Percentiles rank a stretch among this genome's conserved stretches.
These are phyloP conservation scores for Sphaeridia pumilis DNA, from an alignment of 2,888 invertebrate species.

Conservation along the genomic window DNA sequence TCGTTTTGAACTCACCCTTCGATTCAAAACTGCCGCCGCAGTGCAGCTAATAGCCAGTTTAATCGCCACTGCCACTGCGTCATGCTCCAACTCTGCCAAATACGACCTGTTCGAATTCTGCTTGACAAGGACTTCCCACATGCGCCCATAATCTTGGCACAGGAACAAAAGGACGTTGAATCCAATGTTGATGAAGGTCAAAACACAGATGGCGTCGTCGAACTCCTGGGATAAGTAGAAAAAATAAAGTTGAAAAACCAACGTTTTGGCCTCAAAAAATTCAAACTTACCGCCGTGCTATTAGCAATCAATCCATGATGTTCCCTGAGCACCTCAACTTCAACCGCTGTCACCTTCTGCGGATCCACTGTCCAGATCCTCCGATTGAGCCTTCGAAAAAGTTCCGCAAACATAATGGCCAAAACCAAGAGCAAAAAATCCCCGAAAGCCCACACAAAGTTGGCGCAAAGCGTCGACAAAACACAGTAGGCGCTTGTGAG, in stretches of 20 bases:
- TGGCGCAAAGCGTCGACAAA: slow-evolving; percentile 20
- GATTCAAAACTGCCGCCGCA: slow-evolving; percentile 20
- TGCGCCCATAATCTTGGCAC: slow-evolving; percentile 18
- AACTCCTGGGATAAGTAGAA: slow-evolving; percentile 15
- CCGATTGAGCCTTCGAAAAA: slow-evolving; percentile 15
- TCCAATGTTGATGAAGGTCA: slow-evolving; percentile 19
- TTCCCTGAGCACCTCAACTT: slow-evolving; percentile 24
- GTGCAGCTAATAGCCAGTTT: slow-evolving; percentile 16
- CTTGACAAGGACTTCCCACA: slow-evolving; percentile 13
- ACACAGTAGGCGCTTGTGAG: slow-evolving; percentile 19
- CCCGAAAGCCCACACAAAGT: slow-evolving; percentile 23
- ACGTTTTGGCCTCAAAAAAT: background rate
- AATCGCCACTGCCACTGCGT: slow-evolving; percentile 15
- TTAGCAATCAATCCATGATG: slow-evolving; percentile 24
- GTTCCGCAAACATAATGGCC: slow-evolving; percentile 16
- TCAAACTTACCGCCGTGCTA: slow-evolving; percentile 15
- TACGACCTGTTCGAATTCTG: background rate
- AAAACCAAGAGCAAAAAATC: slow-evolving; percentile 20
- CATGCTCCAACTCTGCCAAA: slow-evolving; percentile 17
- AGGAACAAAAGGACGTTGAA: slow-evolving; percentile 19
- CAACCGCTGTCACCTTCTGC: slow-evolving; percentile 12
- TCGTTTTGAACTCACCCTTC: slow-evolving; percentile 20
- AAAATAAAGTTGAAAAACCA: background rate
- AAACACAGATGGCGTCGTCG: slow-evolving; percentile 19
- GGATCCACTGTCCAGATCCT: slow-evolving; percentile 18